These are phyloP conservation scores for Loris lydekkerianus DNA, from an alignment of 2,797 vertebrate genomes.

Conservation along the genomic window DNA sequence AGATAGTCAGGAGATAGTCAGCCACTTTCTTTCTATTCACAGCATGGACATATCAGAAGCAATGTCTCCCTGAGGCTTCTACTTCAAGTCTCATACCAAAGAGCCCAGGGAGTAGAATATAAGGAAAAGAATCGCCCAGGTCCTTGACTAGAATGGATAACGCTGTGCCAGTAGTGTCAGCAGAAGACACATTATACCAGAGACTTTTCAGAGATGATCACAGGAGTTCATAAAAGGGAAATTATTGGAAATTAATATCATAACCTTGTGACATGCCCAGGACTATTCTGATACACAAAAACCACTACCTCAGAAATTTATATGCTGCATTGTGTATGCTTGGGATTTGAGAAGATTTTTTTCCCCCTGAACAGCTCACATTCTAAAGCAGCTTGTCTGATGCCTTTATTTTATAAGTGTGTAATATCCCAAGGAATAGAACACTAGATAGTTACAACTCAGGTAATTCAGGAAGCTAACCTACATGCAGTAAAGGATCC, in stretches of 20 bases:
- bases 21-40: neutral
- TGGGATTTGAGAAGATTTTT: neutral
- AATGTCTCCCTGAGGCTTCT: neutral
- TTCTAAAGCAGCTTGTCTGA: neutral
- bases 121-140: neutral
- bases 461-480: neutral
- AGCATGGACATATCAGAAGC: neutral
- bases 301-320: neutral
- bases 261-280: neutral
- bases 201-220: neutral
- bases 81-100: neutral
- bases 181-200: neutral
- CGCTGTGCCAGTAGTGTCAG: neutral
- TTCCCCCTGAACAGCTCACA: neutral
- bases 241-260: neutral
- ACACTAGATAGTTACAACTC: neutral
- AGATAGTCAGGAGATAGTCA: too few species aligned
- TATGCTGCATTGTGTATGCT: neutral
- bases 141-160: neutral
- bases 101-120: neutral
- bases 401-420: neutral
- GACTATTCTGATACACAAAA: neutral
- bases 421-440: neutral
- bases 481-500: neutral
- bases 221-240: neutral